Conservation (phyloP, 1,140 invertebrate genomes). For the Drosophila biarmipes region DNA sequence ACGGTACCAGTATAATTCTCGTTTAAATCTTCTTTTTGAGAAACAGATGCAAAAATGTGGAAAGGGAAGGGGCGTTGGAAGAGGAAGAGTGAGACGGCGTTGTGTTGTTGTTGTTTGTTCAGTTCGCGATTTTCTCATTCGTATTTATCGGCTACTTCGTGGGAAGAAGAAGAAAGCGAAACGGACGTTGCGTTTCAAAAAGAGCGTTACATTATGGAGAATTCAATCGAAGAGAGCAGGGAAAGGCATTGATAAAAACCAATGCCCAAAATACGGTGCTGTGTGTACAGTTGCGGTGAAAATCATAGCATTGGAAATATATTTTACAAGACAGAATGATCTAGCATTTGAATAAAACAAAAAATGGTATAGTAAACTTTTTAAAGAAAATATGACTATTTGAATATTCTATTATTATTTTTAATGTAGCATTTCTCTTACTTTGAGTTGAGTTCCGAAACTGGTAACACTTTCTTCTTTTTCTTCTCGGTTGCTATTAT, state of each 20-base stretch:
- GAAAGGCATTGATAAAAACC: conserved; percentile 25
- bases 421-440: too few relatives aligned
- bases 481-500: background rate
- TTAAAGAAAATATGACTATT: too few relatives aligned
- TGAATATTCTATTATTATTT: too few relatives aligned
- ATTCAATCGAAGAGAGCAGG: conserved; percentile 25
- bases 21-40: conserved; percentile 42
- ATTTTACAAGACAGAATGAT: too few relatives aligned
- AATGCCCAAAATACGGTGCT: conserved; percentile 22
- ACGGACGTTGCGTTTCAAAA: conserved; percentile 53
- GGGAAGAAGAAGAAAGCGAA: conserved; percentile 32
- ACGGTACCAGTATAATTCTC: conserved; percentile 36
- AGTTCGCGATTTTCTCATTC: conserved; percentile 29
- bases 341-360: background rate
- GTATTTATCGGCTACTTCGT: conserved; percentile 41
- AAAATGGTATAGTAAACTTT: too few relatives aligned
- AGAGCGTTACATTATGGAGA: conserved; percentile 39
- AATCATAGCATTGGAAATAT: background rate
- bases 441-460: too few relatives aligned
- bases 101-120: conserved; percentile 16
- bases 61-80: background rate
- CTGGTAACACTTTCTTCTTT: too few relatives aligned
- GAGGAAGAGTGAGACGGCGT: conserved; percentile 9
- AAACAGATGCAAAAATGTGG: conserved; percentile 35
- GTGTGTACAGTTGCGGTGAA: background rate